These are phyloP conservation scores for Syrrhaptes paradoxus DNA, from an alignment of 2,113 vertebrate species.

Conservation along the genomic window DNA sequence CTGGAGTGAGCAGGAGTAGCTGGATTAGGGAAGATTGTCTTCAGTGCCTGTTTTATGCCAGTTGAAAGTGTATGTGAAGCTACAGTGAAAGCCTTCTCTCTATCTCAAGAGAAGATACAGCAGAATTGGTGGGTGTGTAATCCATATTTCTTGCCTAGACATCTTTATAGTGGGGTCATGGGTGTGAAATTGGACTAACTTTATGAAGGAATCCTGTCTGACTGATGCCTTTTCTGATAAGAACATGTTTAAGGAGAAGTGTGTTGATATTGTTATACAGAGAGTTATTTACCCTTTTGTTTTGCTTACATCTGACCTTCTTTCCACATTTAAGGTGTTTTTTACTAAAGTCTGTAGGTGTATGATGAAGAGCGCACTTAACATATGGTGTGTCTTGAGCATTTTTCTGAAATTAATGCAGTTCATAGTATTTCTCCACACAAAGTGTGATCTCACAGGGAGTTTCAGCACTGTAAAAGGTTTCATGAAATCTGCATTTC, in stretches of 20 bases:
- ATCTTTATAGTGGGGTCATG: neutral
- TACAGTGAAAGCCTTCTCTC: neutral
- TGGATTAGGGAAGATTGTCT: neutral
- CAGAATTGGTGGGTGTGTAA: neutral
- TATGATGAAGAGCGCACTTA: neutral
- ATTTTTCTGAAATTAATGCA: constrained; percentile 13
- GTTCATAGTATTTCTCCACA: neutral
- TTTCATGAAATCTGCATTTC: neutral
- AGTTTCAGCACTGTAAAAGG: neutral
- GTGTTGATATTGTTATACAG: neutral
- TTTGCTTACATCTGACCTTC: neutral
- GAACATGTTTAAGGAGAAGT: neutral
- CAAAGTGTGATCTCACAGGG: neutral
- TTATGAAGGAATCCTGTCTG: neutral
- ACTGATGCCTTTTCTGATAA: neutral
- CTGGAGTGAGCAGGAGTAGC: neutral
- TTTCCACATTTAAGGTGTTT: neutral
- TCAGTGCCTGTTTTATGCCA: neutral
- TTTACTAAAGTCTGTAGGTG: neutral
- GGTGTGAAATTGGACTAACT: neutral
- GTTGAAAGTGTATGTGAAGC: neutral
- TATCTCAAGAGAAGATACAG: neutral
- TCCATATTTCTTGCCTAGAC: neutral
- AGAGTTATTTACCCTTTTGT: neutral
- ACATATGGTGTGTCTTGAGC: neutral